phyloP scores from a whole-genome alignment of 1,140 invertebrate species.

The Solenopsis fugax region DNA sequence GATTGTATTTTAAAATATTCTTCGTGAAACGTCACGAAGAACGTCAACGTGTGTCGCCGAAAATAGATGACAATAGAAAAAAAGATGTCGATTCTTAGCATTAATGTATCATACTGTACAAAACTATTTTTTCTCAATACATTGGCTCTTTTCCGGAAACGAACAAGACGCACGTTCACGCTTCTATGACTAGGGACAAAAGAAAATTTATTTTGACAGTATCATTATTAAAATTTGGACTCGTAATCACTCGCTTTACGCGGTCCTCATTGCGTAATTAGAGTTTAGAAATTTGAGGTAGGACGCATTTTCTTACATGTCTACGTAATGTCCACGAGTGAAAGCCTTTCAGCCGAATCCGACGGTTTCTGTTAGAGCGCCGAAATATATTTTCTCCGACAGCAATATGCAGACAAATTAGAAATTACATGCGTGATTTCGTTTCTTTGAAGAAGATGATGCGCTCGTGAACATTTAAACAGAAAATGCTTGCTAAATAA shows the following conservation, averaged over 20 bases:
- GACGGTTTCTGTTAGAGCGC: constrained; percentile 63
- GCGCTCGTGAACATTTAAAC: background rate
- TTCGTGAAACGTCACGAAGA: background rate
- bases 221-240: background rate
- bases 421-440: background rate
- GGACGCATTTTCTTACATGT: constrained; percentile 41
- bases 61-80: background rate
- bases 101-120: background rate
- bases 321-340: constrained; percentile 10
- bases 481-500: background rate
- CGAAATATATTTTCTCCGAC: constrained; percentile 62
- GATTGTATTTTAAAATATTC: background rate
- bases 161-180: background rate
- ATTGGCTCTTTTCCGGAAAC: background rate
- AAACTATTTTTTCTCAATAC: background rate
- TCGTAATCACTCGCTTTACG: background rate
- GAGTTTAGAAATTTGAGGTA: constrained; percentile 70
- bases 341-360: constrained; percentile 57
- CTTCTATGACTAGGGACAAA: constrained; percentile 15
- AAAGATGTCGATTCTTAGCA: background rate
- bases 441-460: background rate
- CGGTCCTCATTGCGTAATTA: constrained; percentile 56
- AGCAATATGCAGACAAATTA: constrained; percentile 51
- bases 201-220: constrained; percentile 44
- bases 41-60: background rate